Conservation (phyloP, 2,888 invertebrate genomes). For the Nebria brevicollis region DNA sequence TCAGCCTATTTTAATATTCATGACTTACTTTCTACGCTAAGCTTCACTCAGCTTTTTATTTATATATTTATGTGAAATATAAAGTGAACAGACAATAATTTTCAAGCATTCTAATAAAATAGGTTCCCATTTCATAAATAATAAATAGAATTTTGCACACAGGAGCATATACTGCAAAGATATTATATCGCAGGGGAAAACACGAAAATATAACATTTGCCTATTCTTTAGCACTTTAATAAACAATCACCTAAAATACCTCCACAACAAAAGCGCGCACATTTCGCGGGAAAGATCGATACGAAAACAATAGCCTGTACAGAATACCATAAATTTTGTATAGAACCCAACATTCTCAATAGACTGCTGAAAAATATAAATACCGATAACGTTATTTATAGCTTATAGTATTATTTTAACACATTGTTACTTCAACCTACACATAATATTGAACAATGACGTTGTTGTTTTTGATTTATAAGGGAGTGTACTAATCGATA, state of each 20-base stretch:
- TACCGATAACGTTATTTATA: slow-evolving; percentile 19
- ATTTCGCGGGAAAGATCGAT: slow-evolving; percentile 12
- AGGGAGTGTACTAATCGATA: not conserved
- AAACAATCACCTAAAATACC: slow-evolving; percentile 29
- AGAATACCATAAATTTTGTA: slow-evolving; percentile 39
- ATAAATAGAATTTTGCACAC: too few relatives aligned
- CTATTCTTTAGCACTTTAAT: slow-evolving; percentile 24
- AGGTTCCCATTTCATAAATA: too few relatives aligned
- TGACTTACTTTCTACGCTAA: not conserved
- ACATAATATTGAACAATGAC: not conserved
- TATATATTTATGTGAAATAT: not conserved
- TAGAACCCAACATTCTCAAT: slow-evolving; percentile 12
- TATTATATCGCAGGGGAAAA: not conserved
- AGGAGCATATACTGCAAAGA: too few relatives aligned
- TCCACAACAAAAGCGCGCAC: slow-evolving; percentile 12
- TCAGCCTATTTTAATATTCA: not conserved
- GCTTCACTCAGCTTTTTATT: not conserved
- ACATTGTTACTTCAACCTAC: not conserved
- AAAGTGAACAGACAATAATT: too few relatives aligned
- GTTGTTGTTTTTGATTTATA: not conserved
- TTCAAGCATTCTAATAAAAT: too few relatives aligned
- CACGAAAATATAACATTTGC: not conserved
- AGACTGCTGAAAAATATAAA: slow-evolving; percentile 17
- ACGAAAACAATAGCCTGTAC: slow-evolving; percentile 22
- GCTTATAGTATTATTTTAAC: not conserved